These are phyloP conservation scores for Phortica magna DNA, from an alignment of 2,888 invertebrate genomes.

Conservation along the genomic window DNA sequence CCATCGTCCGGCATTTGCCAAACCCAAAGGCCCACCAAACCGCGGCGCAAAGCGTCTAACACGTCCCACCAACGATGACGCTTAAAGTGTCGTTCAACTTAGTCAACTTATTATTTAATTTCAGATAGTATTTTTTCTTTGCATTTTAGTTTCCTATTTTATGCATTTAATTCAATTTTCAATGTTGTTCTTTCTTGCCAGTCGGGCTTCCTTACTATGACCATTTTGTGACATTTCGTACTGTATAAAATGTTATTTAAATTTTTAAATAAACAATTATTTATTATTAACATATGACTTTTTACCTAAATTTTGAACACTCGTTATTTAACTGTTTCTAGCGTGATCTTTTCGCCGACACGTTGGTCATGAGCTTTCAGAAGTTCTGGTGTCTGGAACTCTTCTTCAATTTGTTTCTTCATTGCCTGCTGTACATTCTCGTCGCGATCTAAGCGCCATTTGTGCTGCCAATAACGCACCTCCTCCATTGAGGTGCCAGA, in stretches of 20 bases:
- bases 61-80: conserved; percentile 78
- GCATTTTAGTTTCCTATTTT: conserved; percentile 10
- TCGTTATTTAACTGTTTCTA: conserved; percentile 67
- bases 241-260: conserved; percentile 35
- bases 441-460: conserved; percentile 77
- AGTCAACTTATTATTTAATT: conserved; percentile 8
- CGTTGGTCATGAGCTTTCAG: conserved; percentile 68
- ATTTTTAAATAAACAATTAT: conserved; percentile 32
- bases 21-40: conserved; percentile 97
- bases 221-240: conserved; percentile 39
- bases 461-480: conserved; percentile 81
- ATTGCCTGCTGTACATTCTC: conserved; percentile 72
- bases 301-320: conserved; percentile 8
- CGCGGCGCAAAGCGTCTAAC: conserved; percentile 94
- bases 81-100: conserved; percentile 61
- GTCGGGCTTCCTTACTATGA: conserved; percentile 60
- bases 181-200: conserved; percentile 44
- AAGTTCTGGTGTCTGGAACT: conserved; percentile 54
- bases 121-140: conserved; percentile 15
- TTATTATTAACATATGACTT: conserved; percentile 23
- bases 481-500: conserved; percentile 83
- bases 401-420: conserved; percentile 59
- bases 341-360: conserved; percentile 62
- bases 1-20: conserved; percentile 94
- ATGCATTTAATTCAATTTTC: conserved; percentile 13